Conservation (phyloP, 2,888 invertebrate genomes). For the Lacanobia wlatinum region DNA sequence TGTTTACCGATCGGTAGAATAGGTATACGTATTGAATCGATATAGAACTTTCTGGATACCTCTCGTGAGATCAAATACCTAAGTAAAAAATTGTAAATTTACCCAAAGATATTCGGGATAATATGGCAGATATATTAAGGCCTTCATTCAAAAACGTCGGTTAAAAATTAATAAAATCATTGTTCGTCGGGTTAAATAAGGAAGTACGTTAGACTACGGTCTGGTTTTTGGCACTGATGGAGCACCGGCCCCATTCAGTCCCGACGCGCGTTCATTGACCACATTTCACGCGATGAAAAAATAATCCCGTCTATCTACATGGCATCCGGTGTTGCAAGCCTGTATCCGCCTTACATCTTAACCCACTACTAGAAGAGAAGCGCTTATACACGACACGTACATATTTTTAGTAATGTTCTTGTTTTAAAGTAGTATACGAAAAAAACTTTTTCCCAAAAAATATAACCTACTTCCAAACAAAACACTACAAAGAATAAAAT, state of each 20-base stretch:
- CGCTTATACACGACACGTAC: not conserved
- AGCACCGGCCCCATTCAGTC: not conserved
- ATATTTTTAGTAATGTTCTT: not conserved
- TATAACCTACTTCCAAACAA: too few species aligned
- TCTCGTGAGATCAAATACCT: too few species aligned
- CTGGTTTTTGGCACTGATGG: conserved; percentile 32
- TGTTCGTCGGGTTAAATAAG: not conserved
- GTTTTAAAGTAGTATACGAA: not conserved
- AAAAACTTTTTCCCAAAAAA: too few species aligned
- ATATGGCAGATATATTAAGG: not conserved
- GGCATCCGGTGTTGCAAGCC: conserved; percentile 13
- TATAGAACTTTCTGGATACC: too few species aligned
- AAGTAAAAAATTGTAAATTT: too few species aligned
- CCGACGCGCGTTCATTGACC: conserved; percentile 15
- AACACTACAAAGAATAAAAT: too few species aligned
- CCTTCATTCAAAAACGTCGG: not conserved
- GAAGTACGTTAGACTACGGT: not conserved
- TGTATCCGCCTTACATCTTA: not conserved
- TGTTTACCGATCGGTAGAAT: not conserved
- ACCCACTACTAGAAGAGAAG: too few species aligned
- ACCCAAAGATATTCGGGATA: not conserved
- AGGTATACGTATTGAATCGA: too few species aligned
- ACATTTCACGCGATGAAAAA: not conserved
- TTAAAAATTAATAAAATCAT: not conserved
- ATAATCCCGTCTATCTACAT: conserved; percentile 1